Evolutionary conservation across 2,797 vertebrate species (phyloP), one percentile per base, ranked within the genome.

Genomic region (Centroberyx gerrardi): DNA sequence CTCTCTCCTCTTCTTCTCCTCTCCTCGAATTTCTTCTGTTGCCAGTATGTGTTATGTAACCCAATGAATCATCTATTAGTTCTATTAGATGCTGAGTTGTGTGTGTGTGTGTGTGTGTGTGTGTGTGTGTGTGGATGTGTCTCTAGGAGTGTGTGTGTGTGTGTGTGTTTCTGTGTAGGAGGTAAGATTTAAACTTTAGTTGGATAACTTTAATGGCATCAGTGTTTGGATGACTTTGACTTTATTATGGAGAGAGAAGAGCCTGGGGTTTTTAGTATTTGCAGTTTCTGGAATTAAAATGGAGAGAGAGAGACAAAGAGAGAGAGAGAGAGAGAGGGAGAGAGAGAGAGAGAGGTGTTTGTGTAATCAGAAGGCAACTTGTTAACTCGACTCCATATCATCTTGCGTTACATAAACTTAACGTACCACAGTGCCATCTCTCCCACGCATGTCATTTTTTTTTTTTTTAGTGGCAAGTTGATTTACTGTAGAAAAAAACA

Each of bases 1-100:
- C 74, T 75, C 62, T 46, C 66, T 55, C 40, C 17, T 15, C 17
- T 2, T n/a, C 48, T 13, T 22, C 61, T 77, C 48, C 59, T 71
- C 70, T 68, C 68, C 68, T 62, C 60, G 71, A 13, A 54, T 72
- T 64, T 72, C 82, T 77, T 81, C 74, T 72, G 52, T 69, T 85
- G 75, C 74, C 85, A 79, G 74, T 53, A 27, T 55, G 27, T 55
- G 71, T 92, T 91, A 76, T 67, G 67, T 89, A 90, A 92, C 70
- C 55, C 59, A 56, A 15, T 90, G 90, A 91, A 81, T 91, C 87
- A 90, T 87, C 83, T 56, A 78, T 89, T 87, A 67, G 85, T 72
- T 73, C 53, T 86, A 63, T 85, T 87, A 80, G 78, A 69, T 64
- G 80, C 60, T 64, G 59, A 69, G 42, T 68, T 1, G 29, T 64